Base-by-base conservation (phyloP, 2,113 vertebrate species). In the Cygnus atratus region DNA sequence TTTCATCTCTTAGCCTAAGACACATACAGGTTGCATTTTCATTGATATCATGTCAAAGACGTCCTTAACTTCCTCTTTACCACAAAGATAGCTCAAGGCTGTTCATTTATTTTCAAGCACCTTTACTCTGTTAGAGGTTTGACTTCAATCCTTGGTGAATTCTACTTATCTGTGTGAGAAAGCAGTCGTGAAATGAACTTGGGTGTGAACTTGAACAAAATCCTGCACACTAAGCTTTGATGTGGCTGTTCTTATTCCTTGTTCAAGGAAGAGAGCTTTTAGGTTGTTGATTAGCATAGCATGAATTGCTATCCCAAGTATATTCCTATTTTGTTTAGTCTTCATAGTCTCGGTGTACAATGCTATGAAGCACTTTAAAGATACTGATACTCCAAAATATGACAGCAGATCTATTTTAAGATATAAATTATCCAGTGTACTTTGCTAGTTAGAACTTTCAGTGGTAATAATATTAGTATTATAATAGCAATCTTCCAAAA, bases 371-470 rank as follows among this genome's bases (percentile, higher is more conserved):
- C 6, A 25, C 48, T 59, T 73, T 28, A 72, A 76, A 61, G 33
- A 7, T 26, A 4, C 19, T 7, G 2, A 3, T 58, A 14, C 22
- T 92, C 26, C 50, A 67, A 59, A 62, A 52, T 46, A 17, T 7
- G 12, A 43, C 59, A 77, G 50, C 63, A 85, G 66, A 91, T 17
- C 39, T 13, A 1, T 44, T 73, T 59, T 85, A 62, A 39, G 58
- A 50, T 25, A 28, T 6, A 46, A 62, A 46, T 29, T 25, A 11
- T 17, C 43, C 0, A 0, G 29, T 37, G 46, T 48, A 24, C 13
- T 74, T 43, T 52, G 37, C 52, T 58, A 20, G 15, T 14, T 31
- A 37, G 15, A 21, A 6, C 1, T 35, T 86, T 20, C 55, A 39
- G 20, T 33, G 72, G 24, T 48, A 39, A n/a, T 43, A 39, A 31